Evolutionary conservation across 2,888 invertebrate genomes (phyloP).

Genomic region (Eulithis prunata): DNA sequence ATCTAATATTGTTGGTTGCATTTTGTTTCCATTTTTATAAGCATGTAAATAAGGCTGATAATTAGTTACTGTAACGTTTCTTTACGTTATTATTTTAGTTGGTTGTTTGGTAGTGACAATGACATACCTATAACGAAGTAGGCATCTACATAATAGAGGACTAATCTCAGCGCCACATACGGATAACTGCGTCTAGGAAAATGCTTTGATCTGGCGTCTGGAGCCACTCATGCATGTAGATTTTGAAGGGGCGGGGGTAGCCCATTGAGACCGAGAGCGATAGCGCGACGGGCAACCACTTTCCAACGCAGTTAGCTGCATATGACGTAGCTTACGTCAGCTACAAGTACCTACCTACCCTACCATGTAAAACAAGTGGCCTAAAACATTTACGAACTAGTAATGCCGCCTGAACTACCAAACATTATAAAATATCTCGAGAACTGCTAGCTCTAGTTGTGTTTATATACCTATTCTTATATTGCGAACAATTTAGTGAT

Average conservation of each 20-base stretch:
- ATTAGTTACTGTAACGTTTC: slow-evolving; percentile 56
- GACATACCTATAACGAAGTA: background rate
- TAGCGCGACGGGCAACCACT: background rate
- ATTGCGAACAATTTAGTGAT: slow-evolving; percentile 46
- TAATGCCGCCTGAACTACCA: slow-evolving; percentile 30
- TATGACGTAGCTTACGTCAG: background rate
- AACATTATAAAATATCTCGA: slow-evolving; percentile 31
- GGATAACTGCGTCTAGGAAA: slow-evolving; percentile 2
- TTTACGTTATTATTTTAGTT: slow-evolving; percentile 48
- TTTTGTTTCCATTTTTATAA: slow-evolving; percentile 53
- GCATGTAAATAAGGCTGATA: slow-evolving; percentile 75
- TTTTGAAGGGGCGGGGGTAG: background rate
- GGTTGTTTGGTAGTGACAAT: slow-evolving; percentile 35
- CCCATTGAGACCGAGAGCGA: background rate
- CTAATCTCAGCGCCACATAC: slow-evolving; percentile 10
- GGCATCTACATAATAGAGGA: slow-evolving; percentile 1
- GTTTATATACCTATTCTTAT: slow-evolving; percentile 39
- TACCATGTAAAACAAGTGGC: background rate
- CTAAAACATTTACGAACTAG: background rate
- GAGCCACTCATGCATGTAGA: slow-evolving; percentile 7
- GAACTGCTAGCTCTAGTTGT: slow-evolving; percentile 25
- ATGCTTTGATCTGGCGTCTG: slow-evolving; percentile 15
- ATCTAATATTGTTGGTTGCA: slow-evolving; percentile 55
- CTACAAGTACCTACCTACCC: background rate
- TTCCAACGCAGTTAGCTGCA: background rate